A percentile compares a stretch with the other conserved stretches of the same genome.
phyloP scores from a whole-genome alignment of 64 coral and sea anemone species.

The Trachythela sp. region DNA sequence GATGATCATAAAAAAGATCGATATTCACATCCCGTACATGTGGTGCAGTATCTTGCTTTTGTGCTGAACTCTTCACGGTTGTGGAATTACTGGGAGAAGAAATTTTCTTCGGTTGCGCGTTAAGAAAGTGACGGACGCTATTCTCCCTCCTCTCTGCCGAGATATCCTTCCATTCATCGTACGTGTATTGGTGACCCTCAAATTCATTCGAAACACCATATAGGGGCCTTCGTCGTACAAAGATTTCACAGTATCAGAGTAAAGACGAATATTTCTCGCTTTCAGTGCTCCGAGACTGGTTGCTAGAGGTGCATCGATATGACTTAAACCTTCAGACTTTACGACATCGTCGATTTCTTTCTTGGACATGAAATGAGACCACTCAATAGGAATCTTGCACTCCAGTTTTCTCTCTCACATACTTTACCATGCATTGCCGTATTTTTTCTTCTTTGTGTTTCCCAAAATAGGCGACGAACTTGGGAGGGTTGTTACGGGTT shows the following conservation, averaged over 20 bases:
- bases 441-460: slow-evolving; percentile 33
- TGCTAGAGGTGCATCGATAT: not conserved
- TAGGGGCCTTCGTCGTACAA: slow-evolving; percentile 22
- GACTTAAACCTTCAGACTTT: not conserved
- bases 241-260: not conserved
- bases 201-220: not conserved
- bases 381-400: not conserved
- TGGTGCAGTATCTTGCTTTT: too few relatives aligned
- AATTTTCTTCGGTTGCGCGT: too few relatives aligned
- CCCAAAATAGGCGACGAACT: slow-evolving; percentile 24
- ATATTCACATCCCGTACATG: too few relatives aligned
- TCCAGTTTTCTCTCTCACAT: not conserved
- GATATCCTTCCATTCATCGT: slow-evolving; percentile 14
- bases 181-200: not conserved
- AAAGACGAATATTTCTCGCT: not conserved
- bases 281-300: not conserved
- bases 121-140: too few relatives aligned
- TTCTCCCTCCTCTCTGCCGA: too few relatives aligned
- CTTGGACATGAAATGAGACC: slow-evolving; percentile 18
- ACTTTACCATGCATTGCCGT: slow-evolving; percentile 4
- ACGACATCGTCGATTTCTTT: not conserved
- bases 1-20: too few relatives aligned
- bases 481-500: not conserved
- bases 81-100: too few relatives aligned
- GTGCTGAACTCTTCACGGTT: too few relatives aligned